Evolutionary conservation across 2,888 invertebrate genomes (phyloP).

Genomic region (Thera britannica): DNA sequence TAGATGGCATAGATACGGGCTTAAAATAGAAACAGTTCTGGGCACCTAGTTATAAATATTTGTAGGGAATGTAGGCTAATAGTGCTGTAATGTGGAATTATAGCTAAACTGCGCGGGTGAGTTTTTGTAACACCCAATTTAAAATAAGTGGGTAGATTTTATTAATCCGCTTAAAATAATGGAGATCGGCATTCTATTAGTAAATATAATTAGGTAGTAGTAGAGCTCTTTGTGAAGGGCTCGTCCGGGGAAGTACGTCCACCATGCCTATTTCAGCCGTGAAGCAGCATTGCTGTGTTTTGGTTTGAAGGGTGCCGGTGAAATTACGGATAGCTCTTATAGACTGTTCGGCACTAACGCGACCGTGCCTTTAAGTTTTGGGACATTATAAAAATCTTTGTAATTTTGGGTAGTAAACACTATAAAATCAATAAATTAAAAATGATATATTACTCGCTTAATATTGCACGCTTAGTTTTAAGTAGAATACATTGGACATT

Average conservation of each 20-base stretch:
- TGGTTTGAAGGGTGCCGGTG: too few relatives aligned
- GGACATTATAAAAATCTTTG: too few relatives aligned
- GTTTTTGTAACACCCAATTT: slow-evolving; percentile 12
- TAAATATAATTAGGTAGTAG: neutral
- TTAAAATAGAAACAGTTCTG: slow-evolving; percentile 25
- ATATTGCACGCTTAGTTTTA: too few relatives aligned
- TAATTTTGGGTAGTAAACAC: too few relatives aligned
- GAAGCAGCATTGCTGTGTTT: too few relatives aligned
- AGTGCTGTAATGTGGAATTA: slow-evolving; percentile 26
- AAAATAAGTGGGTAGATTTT: neutral
- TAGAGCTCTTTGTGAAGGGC: neutral
- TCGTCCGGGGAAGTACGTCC: neutral
- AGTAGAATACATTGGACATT: too few relatives aligned
- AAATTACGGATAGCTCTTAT: too few relatives aligned
- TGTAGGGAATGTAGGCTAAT: slow-evolving; percentile 30
- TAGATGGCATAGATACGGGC: slow-evolving; percentile 26
- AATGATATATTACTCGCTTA: too few relatives aligned
- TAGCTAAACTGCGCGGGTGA: slow-evolving; percentile 16
- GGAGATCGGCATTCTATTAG: neutral
- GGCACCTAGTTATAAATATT: slow-evolving; percentile 19
- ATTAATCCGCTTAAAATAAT: neutral
- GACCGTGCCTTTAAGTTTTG: too few relatives aligned
- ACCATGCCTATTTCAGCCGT: too few relatives aligned
- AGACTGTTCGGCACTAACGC: too few relatives aligned
- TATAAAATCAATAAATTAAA: too few relatives aligned